Base-by-base conservation (phyloP, 2,113 vertebrate species). In the Dicaeum eximium region DNA sequence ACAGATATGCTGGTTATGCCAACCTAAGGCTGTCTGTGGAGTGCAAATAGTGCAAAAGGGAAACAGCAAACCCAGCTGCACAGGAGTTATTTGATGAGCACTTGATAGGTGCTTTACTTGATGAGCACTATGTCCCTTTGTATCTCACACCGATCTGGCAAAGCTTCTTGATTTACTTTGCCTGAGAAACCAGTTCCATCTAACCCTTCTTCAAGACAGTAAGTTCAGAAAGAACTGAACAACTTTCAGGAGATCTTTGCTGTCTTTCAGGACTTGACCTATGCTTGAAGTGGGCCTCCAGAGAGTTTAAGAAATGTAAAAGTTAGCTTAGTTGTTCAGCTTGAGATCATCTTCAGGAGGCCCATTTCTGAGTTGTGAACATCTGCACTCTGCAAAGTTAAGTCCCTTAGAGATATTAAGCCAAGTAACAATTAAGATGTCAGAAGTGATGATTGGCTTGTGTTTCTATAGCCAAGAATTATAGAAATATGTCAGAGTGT, bases 381-480 rank as follows among this genome's bases (percentile, higher is more conserved):
- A 84, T 88, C 71, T 90, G 64, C 1, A 1, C 65, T 88, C 60
- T 82, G 60, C 50, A 64, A 48, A 86, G 58, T 84, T 58, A 45
- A 60, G 31, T 83, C 67, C 79, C 83, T 90, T 44, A 90, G 75
- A 90, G 24, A n/a, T 40, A 80, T 44, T 72, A 80, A 90, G 53
- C 35, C 48, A 83, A 94, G 60, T 83, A 80, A 93, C 58, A 91
- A 92, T 86, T 64, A 93, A 80, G 74, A 90, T 62, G 47, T 88
- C 82, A 74, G 64, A 90, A 90, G 56, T 25, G 14, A 80, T 73
- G 35, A 90, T 58, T 14, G 4, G 21, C 37, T 73, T 80, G 22
- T 67, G 51, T 70, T 80, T 81, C 65, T 80, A 6, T 42, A 78
- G 79, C 67, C 53, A 84, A 78, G 40, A 73, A 57, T 48, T 37